phyloP scores from a whole-genome alignment of 2,113 vertebrate species.

The Ophiodon elongatus region DNA sequence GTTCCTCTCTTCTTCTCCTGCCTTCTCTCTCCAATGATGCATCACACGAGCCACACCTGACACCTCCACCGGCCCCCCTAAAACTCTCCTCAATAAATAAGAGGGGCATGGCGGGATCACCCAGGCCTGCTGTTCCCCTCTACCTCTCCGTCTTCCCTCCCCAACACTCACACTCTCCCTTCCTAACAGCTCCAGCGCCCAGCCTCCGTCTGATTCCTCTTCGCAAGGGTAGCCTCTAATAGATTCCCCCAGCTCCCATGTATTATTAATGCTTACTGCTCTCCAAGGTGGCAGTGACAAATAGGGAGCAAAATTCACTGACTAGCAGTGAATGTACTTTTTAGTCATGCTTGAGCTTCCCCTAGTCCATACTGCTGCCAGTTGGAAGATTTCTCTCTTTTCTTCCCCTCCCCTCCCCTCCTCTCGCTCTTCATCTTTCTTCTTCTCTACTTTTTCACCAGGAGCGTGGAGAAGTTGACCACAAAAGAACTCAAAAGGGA shows the following conservation, averaged over 20 bases:
- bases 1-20: slow-evolving; percentile 76
- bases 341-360: slow-evolving; percentile 98
- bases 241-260: slow-evolving; percentile 94
- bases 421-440: slow-evolving; percentile 54
- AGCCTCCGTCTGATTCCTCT: slow-evolving; percentile 89
- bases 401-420: slow-evolving; percentile 21
- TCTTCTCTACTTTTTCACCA: slow-evolving; percentile 37
- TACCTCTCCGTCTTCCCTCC: slow-evolving; percentile 43
- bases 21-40: slow-evolving; percentile 81
- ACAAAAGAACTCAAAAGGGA: neutral
- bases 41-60: slow-evolving; percentile 83
- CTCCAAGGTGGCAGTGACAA: slow-evolving; percentile 99
- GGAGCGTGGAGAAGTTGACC: slow-evolving; percentile 35
- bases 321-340: slow-evolving; percentile 97
- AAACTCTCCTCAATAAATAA: slow-evolving; percentile 88
- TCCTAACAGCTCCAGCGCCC: slow-evolving; percentile 65
- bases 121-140: slow-evolving; percentile 30
- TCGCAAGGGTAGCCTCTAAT: slow-evolving; percentile 96
- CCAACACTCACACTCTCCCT: slow-evolving; percentile 37
- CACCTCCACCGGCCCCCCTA: slow-evolving; percentile 64
- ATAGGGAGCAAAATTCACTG: slow-evolving; percentile 97
- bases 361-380: slow-evolving; percentile 90
- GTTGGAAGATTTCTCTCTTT: slow-evolving; percentile 84
- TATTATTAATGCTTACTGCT: slow-evolving; percentile 98
- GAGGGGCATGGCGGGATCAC: slow-evolving; percentile 61